phyloP scores from a whole-genome alignment of 2,888 invertebrate genomes.

The Steromphala cineraria region DNA sequence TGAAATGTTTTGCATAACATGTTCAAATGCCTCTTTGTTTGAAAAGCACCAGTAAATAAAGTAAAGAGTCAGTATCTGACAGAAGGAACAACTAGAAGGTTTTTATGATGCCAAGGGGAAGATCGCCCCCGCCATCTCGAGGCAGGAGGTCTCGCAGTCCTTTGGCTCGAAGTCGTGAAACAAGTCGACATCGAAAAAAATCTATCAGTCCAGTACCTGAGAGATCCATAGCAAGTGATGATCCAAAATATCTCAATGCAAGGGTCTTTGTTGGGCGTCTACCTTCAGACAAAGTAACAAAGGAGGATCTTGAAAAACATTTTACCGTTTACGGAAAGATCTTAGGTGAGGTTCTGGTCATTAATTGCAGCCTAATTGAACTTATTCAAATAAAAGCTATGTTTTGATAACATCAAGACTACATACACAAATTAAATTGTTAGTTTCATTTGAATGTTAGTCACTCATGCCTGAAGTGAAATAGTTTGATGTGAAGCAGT shows the following conservation, averaged over 20 bases:
- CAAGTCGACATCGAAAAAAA: constrained; percentile 10
- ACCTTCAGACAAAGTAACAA: constrained; percentile 84
- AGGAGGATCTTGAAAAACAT: constrained; percentile 86
- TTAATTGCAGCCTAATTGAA: too few species aligned
- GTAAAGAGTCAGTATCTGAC: too few species aligned
- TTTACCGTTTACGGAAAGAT: constrained; percentile 85
- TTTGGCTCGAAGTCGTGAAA: not conserved
- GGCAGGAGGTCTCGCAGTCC: not conserved
- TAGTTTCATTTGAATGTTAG: too few species aligned
- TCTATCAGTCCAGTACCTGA: constrained; percentile 18
- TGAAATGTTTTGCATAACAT: too few species aligned
- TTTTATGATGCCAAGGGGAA: not conserved
- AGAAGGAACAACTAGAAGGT: too few species aligned
- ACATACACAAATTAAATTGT: too few species aligned
- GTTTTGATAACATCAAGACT: too few species aligned
- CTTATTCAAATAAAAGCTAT: too few species aligned
- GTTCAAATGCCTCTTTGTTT: too few species aligned
- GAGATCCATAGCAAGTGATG: constrained; percentile 76
- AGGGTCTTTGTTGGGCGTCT: constrained; percentile 88
- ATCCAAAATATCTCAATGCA: constrained; percentile 84
- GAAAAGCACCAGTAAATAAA: too few species aligned
- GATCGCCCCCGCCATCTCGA: constrained; percentile 18
- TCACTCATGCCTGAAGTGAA: too few species aligned
- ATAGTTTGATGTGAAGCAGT: too few species aligned
- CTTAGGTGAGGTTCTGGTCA: constrained; percentile 77